Evolutionary conservation across 1,140 invertebrate species (phyloP), one percentile per base, ranked within the genome.

Genomic region (Zophobas morio): DNA sequence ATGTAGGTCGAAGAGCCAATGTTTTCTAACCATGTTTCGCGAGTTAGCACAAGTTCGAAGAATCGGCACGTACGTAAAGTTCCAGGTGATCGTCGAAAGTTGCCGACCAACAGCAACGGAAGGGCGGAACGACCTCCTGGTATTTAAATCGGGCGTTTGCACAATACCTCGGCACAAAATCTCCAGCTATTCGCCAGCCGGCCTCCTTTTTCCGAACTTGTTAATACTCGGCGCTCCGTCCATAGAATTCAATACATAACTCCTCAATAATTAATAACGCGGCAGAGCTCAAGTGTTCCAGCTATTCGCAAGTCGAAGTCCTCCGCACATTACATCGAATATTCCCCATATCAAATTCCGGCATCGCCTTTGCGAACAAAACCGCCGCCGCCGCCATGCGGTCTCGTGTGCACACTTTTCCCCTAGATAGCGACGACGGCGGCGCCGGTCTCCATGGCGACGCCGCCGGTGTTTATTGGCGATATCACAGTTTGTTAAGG

Each of bases 401-500:
- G 51, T 73, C 54, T 54, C 71, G 36, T 20, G 6, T 73, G 70
- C 51, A 60, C 37, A 60, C 51, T n/a, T 51, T 47, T 72, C 70
- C 71, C 71, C 34, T 53, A 51, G 70, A 54, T 54, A 72, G 32
- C 47, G 56, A 39, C 54, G 56, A 46, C 57, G 74, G 32, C 20
- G 57, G 70, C 49, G 70, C 73, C 60, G 20, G 78, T 81, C 74
- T 57, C 75, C 72, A 77, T 75, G 73, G 75, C 60, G 63, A 80
- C 80, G 80, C 66, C 71, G 78, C 75, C 81, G 74, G 70, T 79
- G 81, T 82, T 82, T 82, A 82, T 82, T 82, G 79, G 78, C 78
- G 81, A 82, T 82, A 82, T 81, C 80, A 78, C 77, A 82, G 80
- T 82, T 82, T 81, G 80, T 82, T 81, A 80, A 74, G 75, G 80